Percentiles rank a stretch among this genome's conserved stretches.
phyloP scores from a whole-genome alignment of 2,113 vertebrate genomes.

The Dunckerocampus dactyliophorus region DNA sequence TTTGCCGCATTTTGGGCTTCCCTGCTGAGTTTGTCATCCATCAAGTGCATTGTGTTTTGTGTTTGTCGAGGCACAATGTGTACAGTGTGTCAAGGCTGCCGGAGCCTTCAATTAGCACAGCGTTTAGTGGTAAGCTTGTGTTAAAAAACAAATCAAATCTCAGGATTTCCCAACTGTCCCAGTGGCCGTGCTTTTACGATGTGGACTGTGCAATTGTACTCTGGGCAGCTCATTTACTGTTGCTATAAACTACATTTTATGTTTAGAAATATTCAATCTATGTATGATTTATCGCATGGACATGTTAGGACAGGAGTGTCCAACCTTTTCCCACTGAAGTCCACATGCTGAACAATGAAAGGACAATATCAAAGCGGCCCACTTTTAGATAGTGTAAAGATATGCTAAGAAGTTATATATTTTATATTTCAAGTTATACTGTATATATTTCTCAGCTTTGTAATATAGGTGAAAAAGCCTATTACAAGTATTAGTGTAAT shows the following conservation, averaged over 20 bases:
- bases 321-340: background rate
- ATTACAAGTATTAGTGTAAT: no score
- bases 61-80: constrained; percentile 46
- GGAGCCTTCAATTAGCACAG: constrained; percentile 69
- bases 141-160: constrained; percentile 66
- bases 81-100: constrained; percentile 34
- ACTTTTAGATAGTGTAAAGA: no score
- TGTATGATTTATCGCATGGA: background rate
- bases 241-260: background rate
- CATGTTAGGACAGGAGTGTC: background rate
- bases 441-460: no score
- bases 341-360: no score
- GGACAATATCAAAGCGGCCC: no score
- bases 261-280: constrained; percentile 8
- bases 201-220: constrained; percentile 33
- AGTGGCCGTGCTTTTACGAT: constrained; percentile 34
- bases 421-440: no score
- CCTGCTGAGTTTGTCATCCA: constrained; percentile 40
- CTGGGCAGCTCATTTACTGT: constrained; percentile 1
- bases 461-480: no score
- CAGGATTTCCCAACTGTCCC: constrained; percentile 52
- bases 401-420: no score
- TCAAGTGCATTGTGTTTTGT: constrained; percentile 61
- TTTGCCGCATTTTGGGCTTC: constrained; percentile 35
- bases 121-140: constrained; percentile 65